A percentile compares a stretch with the other conserved stretches of the same genome.
These are phyloP conservation scores for Drosophila mauritiana DNA, from an alignment of 1,140 invertebrate species.

Conservation along the genomic window DNA sequence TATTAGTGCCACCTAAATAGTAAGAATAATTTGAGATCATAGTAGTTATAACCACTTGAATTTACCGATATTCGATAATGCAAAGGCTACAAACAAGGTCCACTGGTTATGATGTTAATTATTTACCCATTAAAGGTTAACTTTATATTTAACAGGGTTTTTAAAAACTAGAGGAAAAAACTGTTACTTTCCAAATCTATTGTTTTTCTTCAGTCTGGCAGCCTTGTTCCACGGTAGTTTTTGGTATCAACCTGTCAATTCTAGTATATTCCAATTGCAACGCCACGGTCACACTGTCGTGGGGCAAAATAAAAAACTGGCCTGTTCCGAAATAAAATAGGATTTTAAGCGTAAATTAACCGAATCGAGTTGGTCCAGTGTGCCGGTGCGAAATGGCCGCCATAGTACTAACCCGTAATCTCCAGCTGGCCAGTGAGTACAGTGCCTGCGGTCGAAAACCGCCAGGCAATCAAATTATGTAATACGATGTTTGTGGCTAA, in stretches of 20 bases:
- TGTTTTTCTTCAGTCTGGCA: not conserved
- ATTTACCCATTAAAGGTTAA: too few relatives aligned
- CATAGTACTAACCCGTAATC: conserved; percentile 76
- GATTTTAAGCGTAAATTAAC: conserved; percentile 27
- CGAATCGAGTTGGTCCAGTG: conserved; percentile 27
- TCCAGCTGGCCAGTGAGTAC: conserved; percentile 79
- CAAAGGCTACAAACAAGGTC: too few relatives aligned
- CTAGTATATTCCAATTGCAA: not conserved
- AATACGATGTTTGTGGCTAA: conserved; percentile 41
- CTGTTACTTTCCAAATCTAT: not conserved
- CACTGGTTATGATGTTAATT: too few relatives aligned
- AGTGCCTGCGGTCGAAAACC: not conserved
- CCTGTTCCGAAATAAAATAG: conserved; percentile 21
- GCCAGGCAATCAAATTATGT: conserved; percentile 63
- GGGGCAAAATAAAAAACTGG: conserved; percentile 18
- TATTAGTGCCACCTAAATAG: too few relatives aligned
- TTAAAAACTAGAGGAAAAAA: not conserved
- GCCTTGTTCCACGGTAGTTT: not conserved
- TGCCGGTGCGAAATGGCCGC: conserved; percentile 68
- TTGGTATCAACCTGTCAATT: not conserved
- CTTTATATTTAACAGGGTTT: too few relatives aligned
- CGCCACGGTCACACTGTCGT: conserved; percentile 6
- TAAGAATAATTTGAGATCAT: too few relatives aligned
- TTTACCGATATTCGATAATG: too few relatives aligned
- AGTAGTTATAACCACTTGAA: too few relatives aligned